Base-by-base conservation (phyloP, 2,113 vertebrate genomes). In the Pantherophis guttatus region DNA sequence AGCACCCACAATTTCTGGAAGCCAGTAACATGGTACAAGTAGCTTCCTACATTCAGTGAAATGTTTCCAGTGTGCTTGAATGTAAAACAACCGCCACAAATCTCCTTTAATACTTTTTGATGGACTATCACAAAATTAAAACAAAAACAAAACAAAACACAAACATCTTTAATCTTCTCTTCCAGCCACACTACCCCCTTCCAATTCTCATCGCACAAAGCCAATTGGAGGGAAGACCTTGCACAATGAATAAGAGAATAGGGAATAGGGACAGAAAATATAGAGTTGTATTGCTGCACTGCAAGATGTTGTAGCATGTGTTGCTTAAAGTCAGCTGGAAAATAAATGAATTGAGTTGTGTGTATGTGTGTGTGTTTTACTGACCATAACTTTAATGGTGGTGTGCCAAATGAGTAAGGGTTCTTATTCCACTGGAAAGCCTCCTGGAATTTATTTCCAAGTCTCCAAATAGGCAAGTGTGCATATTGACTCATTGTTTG, bases 401-500 rank as follows among this genome's bases (percentile, higher is more conserved):
- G 0, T 93, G 8, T 93, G 86, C 86, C 95, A 95, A 90, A 91
- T 94, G 92, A 96, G 93, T 94, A 95, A 95, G 86, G 93, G 91
- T 94, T 95, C 95, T 93, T 33, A 65, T 50, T 93, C 91, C 90
- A 93, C 94, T 90, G 89, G 95, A 97, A 97, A 10, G n/a, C 48
- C 54, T 87, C 70, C 92, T 94, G 89, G 89, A 97, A 95, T 95
- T 97, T 96, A 94, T 96, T 96, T 96, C 54, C 89, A 94, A 95
- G 94, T 86, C 94, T 96, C 15, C 75, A 52, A 87, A 75, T 97
- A 95, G 21, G 44, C 93, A 96, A 93, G 96, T 90, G 95, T 96
- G 86, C 94, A 97, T 97, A 97, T 95, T 97, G 96, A 97, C 97
- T 94, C 90, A 90, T 96, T 96, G 96, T 97, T 97, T 97, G 95